phyloP scores from a whole-genome alignment of 1,140 invertebrate genomes.

The Xylocopa sonorina region DNA sequence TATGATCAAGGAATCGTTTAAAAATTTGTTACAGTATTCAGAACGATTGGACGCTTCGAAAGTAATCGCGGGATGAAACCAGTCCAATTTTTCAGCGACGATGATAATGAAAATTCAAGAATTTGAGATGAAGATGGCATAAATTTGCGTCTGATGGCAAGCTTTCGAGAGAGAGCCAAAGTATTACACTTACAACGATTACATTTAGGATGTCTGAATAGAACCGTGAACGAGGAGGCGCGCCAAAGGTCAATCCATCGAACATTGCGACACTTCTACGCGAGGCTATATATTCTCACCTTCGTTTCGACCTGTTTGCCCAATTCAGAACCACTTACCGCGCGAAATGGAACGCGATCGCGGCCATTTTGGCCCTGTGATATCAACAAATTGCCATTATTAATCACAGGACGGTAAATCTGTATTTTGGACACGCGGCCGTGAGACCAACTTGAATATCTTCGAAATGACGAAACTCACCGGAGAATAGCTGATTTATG shows the following conservation, averaged over 20 bases:
- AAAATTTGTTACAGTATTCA: too few species aligned
- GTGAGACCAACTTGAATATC: background rate
- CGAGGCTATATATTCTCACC: background rate
- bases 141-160: background rate
- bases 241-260: slow-evolving; percentile 32
- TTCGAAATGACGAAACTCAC: background rate
- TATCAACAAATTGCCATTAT: slow-evolving; percentile 10
- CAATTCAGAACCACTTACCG: background rate
- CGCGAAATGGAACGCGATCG: background rate
- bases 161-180: background rate
- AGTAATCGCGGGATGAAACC: background rate
- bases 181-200: slow-evolving; percentile 7
- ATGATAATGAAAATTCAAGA: background rate
- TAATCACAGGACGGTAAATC: background rate
- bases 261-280: slow-evolving; percentile 36
- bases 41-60: too few species aligned
- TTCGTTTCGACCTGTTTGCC: slow-evolving; percentile 6
- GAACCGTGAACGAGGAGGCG: slow-evolving; percentile 8
- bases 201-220: slow-evolving; percentile 15
- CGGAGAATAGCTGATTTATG: background rate
- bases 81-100: slow-evolving; percentile 2
- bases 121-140: background rate
- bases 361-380: background rate
- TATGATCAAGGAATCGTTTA: background rate
- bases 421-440: background rate